These are phyloP conservation scores for Esox niger DNA, from an alignment of 2,113 vertebrate species.

Conservation along the genomic window DNA sequence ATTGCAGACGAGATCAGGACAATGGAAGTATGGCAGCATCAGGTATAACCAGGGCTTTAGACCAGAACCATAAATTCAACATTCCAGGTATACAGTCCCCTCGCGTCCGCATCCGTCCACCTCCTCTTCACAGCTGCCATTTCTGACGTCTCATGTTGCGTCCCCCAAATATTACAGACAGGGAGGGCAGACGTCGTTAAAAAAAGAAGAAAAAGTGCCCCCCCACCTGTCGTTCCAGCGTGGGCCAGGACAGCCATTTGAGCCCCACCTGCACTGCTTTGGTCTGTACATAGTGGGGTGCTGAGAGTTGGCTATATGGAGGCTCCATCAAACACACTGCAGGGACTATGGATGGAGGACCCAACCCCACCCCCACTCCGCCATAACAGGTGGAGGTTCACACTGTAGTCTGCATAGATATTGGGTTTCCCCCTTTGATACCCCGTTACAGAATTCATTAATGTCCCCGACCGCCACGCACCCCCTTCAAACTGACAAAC, in stretches of 20 bases:
- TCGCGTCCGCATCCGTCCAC: conserved; percentile 23
- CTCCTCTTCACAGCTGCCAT: conserved; percentile 27
- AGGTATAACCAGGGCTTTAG: too few species aligned
- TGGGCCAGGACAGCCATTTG: conserved; percentile 36
- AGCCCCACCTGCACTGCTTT: conserved; percentile 73
- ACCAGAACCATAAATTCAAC: neutral
- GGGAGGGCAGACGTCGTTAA: conserved; percentile 71
- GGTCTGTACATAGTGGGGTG: conserved; percentile 28
- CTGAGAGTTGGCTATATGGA: conserved; percentile 23
- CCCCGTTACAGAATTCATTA: conserved; percentile 71
- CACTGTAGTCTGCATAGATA: conserved; percentile 50
- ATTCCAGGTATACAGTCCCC: conserved; percentile 25
- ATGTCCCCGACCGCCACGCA: conserved; percentile 56
- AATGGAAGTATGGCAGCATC: too few species aligned
- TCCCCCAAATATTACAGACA: conserved; percentile 47
- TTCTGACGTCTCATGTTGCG: conserved; percentile 70
- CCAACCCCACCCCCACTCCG: conserved; percentile 24
- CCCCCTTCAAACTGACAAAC: conserved; percentile 52
- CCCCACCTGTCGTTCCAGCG: conserved; percentile 73
- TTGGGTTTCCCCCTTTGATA: conserved; percentile 73
- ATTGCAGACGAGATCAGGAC: too few species aligned
- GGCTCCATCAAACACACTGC: conserved; percentile 35
- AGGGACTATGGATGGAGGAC: conserved; percentile 23
- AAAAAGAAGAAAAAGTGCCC: conserved; percentile 44
- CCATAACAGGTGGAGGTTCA: conserved; percentile 64